These are phyloP conservation scores for Andrena hattorfiana DNA, from an alignment of 2,888 invertebrate species.

Conservation along the genomic window DNA sequence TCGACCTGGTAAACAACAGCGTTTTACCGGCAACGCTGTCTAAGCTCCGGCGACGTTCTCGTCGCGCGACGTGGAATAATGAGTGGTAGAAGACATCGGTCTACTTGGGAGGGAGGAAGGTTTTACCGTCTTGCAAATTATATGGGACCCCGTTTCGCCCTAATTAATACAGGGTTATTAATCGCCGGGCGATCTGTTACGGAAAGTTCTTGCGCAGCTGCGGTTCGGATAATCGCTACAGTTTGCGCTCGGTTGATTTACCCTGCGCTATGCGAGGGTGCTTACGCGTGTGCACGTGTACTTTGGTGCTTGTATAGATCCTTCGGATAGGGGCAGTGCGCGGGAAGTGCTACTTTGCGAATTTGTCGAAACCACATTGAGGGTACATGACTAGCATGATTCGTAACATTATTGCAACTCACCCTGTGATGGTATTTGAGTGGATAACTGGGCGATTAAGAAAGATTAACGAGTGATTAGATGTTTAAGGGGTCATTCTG, in stretches of 20 bases:
- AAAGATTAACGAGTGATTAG: too few species aligned
- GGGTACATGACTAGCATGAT: not conserved
- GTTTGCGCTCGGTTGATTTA: constrained; percentile 64
- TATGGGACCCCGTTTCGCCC: constrained; percentile 53
- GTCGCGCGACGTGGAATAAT: constrained; percentile 59
- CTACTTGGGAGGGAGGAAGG: constrained; percentile 34
- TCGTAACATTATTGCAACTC: not conserved
- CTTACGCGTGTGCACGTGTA: not conserved
- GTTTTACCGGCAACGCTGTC: constrained; percentile 17
- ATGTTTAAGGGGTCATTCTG: too few species aligned
- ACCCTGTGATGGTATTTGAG: too few species aligned
- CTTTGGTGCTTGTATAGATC: not conserved
- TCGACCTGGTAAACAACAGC: constrained; percentile 17
- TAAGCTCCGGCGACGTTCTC: constrained; percentile 28
- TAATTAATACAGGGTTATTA: constrained; percentile 76
- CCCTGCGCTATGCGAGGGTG: constrained; percentile 13
- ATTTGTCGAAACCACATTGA: not conserved
- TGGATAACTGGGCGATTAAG: too few species aligned
- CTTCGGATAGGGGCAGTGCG: not conserved
- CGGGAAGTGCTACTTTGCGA: not conserved
- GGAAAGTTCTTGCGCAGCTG: constrained; percentile 72
- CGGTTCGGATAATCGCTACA: constrained; percentile 72
- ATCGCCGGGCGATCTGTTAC: constrained; percentile 71
- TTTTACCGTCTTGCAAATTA: constrained; percentile 70
- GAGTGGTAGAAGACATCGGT: constrained; percentile 64